Conservation (phyloP, 23 tunicate genomes). For the Styela clava region DNA sequence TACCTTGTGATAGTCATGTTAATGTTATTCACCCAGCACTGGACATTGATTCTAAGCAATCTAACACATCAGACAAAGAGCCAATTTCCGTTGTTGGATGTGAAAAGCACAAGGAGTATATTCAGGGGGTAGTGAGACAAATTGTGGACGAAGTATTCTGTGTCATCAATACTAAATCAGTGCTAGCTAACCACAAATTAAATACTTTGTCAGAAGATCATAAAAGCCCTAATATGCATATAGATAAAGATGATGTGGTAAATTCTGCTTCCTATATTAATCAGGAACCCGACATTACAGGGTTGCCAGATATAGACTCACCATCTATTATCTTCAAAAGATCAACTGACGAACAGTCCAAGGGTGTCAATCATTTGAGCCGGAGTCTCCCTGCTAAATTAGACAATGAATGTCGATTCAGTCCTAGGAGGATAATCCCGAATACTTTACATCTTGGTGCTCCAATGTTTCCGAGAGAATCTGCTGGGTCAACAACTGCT, state of each 20-base stretch:
- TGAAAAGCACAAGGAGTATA: neutral
- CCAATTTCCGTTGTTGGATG: neutral
- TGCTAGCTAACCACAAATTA: neutral
- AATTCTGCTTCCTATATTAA: neutral
- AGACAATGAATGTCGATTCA: no score
- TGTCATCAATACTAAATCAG: neutral
- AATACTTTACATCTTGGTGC: no score
- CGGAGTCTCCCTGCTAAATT: neutral
- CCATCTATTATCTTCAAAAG: neutral
- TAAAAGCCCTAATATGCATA: neutral
- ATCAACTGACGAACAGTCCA: neutral
- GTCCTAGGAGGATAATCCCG: no score
- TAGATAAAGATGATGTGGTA: neutral
- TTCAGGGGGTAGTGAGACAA: neutral
- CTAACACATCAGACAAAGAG: neutral
- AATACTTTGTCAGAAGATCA: no score
- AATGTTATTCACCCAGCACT: neutral
- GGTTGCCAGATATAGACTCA: neutral
- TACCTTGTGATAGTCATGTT: neutral
- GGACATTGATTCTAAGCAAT: neutral
- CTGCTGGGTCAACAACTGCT: neutral
- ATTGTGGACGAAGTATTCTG: neutral
- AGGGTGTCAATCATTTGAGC: neutral
- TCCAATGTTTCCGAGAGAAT: neutral
- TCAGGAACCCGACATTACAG: neutral